phyloP scores from a whole-genome alignment of 2,797 vertebrate genomes.

The Gallinago stenura region DNA sequence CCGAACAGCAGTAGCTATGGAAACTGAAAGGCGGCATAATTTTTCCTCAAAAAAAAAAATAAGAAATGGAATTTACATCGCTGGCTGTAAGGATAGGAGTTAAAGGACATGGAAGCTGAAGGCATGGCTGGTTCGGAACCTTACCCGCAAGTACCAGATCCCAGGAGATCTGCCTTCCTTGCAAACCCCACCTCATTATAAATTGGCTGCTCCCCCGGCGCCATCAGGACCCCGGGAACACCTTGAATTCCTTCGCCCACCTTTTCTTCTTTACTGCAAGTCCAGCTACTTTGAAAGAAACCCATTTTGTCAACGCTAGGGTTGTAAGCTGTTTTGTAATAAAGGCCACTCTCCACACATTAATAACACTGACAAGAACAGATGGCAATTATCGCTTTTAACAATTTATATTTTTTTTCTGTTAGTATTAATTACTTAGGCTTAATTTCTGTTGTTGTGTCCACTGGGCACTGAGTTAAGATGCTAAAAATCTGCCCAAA shows the following conservation, averaged over 20 bases:
- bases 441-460: conserved; percentile 61
- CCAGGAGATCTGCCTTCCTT: neutral
- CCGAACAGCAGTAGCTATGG: conserved; percentile 16
- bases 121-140: neutral
- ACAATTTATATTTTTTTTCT: conserved; percentile 49
- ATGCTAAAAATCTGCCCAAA: conserved; percentile 37
- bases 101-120: neutral
- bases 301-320: conserved; percentile 25
- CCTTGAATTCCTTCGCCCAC: conserved; percentile 39
- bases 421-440: conserved; percentile 65
- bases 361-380: conserved; percentile 72
- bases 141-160: neutral
- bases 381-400: conserved; percentile 64
- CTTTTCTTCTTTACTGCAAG: conserved; percentile 52
- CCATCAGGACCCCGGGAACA: conserved; percentile 34
- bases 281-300: conserved; percentile 41
- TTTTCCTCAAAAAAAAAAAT: neutral
- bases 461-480: conserved; percentile 26
- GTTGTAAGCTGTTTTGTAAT: conserved; percentile 52
- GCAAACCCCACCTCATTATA: conserved; percentile 25
- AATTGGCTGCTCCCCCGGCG: conserved; percentile 34
- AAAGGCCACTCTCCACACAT: conserved; percentile 51
- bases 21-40: neutral
- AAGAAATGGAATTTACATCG: neutral
- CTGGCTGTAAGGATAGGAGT: neutral